Evolutionary conservation across 2,113 vertebrate species (phyloP), one percentile per base, ranked within the genome.

Genomic region (Connochaetes taurinus): DNA sequence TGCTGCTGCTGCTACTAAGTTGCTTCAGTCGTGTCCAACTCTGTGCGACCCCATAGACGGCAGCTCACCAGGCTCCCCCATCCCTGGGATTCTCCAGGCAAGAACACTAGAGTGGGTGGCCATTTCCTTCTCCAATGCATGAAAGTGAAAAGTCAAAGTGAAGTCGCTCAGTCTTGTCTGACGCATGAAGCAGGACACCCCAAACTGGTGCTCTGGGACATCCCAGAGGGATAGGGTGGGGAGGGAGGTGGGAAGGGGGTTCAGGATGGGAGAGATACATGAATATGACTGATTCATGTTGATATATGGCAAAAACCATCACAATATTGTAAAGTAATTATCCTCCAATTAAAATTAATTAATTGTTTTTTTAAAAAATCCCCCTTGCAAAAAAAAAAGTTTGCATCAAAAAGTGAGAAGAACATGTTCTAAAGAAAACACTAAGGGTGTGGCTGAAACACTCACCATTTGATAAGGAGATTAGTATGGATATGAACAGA

Each of bases 401-500:
- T 43, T 76, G 36, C 36, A 76, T 76, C 40, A 43, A 43, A 43
- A 76, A 76, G 36, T 33, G 31, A 58, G 74, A 80, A 47, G 71
- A 81, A 85, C 33, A 12, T 50, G 81, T 78, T 91, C 64, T 85
- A n/a, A 50, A 52, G 62, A 85, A 16, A 87, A 87, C 33, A 50
- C 60, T 14, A 94, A 95, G 74, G 74, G 52, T 52, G 40, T 71
- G 40, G 17, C 33, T 87, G 74, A 92, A 81, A 71, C 50, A 57
- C 19, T n/a, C 58, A 50, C 15, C 27, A 23, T 82, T 82, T 95
- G 45, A 55, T 53, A 76, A 90, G 57, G 31, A 87, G 31, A 64
- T 90, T n/a, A n/a, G 19, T 47, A 50, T 67, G 47, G 25, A 40
- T 80, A 14, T 57, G 29, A 78, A 86, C 33, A 47, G 17, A 1